Evolutionary conservation across 2,797 vertebrate species (phyloP), one percentile per base, ranked within the genome.

Genomic region (Holocentrus rufus): DNA sequence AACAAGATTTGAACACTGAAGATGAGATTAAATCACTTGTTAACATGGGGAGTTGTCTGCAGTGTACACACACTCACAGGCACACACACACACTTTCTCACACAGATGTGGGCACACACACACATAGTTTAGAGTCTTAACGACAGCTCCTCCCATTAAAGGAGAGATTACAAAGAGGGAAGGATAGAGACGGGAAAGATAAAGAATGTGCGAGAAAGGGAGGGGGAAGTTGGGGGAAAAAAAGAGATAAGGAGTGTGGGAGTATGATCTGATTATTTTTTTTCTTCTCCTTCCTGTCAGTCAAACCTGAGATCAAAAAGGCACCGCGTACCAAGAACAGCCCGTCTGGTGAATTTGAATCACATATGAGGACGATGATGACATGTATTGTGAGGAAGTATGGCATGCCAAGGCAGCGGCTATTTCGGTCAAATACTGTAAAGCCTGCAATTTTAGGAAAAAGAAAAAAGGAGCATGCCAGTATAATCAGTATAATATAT

Each of bases 391-490:
- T 7, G 63, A 61, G 69, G 59, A 79, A 76, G 54, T 36, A 64
- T 68, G 68, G 44, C 74, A 47, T 31, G 63, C 34, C 11, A 31
- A 72, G 62, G 46, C 30, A 17, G 64, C 69, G 74, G 22, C 2
- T 46, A 61, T 47, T 52, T 52, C 61, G 60, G 53, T 34, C 17
- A 67, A 53, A 59, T 22, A 1, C 62, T 49, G 46, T 10, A 20
- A 7, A 71, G 77, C 67, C 69, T 82, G 62, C 69, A 78, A 81
- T 86, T 88, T 83, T 56, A 59, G 22, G 8, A 65, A 63, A 62
- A 54, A 15, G 30, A 20, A 20, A 30, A 34, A 58, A 34, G 34
- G 18, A 50, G 70, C 17, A 59, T 57, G 72, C 53, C 69, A 70
- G 69, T 60, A 78, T 69, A 80, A 82, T 85, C 74, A 78, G 84